phyloP scores from a whole-genome alignment of 53 echinoderm and acorn worm species.

The Stichopus horrens region DNA sequence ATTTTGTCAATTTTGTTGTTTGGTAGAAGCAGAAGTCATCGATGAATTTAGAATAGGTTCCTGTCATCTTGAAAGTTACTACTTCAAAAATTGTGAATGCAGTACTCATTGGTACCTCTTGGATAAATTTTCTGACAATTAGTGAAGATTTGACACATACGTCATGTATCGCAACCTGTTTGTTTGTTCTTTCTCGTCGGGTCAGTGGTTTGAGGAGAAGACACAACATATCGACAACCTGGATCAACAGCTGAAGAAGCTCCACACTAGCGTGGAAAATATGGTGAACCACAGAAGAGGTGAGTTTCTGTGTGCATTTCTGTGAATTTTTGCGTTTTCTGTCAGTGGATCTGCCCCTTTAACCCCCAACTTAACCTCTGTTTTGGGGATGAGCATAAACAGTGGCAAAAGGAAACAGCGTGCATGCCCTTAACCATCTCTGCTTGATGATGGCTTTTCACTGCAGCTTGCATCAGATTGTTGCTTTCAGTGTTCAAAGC shows the following conservation, averaged over 20 bases:
- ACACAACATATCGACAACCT: constrained; percentile 87
- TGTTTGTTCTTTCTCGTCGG: not conserved
- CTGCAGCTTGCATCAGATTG: no score
- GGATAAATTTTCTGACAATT: not conserved
- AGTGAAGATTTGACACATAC: not conserved
- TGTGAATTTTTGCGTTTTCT: no score
- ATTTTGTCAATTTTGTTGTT: not conserved
- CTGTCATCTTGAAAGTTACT: not conserved
- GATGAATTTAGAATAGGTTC: not conserved
- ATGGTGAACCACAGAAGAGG: constrained; percentile 95
- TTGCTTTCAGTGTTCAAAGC: no score
- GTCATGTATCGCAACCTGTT: not conserved
- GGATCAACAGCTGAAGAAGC: constrained; percentile 92
- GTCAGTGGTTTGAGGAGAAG: constrained; percentile 99
- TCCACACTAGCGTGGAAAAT: constrained; percentile 91
- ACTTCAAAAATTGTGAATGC: not conserved
- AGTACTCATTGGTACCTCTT: not conserved
- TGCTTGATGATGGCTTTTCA: no score
- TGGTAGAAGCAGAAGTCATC: not conserved
- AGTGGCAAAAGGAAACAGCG: no score
- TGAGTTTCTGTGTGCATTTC: no score
- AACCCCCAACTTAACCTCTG: no score
- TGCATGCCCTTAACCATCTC: no score
- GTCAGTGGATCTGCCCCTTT: no score
- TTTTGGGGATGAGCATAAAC: no score